These are phyloP conservation scores for Uropetala carovei DNA, from an alignment of 2,888 invertebrate species.

Conservation along the genomic window DNA sequence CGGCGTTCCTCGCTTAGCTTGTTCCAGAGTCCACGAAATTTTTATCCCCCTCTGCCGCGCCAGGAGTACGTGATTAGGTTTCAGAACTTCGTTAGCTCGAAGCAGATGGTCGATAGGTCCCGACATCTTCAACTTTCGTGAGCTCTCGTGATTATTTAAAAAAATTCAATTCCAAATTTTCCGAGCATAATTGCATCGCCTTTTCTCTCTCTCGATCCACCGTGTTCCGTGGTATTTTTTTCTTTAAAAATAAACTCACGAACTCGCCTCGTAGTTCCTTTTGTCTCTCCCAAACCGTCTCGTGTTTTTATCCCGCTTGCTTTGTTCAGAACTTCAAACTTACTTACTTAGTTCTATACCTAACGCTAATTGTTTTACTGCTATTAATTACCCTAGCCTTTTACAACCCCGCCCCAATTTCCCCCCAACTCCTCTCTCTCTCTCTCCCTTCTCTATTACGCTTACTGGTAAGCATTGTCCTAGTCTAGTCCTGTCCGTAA, in stretches of 20 bases:
- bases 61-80: slow-evolving; percentile 26
- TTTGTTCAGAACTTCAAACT: neutral
- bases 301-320: too few relatives aligned
- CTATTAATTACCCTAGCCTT: neutral
- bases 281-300: neutral
- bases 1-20: neutral
- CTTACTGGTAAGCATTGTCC: neutral
- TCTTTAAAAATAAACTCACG: neutral
- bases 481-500: neutral
- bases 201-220: neutral
- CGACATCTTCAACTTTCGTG: neutral
- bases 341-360: neutral
- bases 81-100: neutral
- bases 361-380: neutral
- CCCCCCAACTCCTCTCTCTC: neutral
- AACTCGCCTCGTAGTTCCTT: neutral
- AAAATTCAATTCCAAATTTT: neutral
- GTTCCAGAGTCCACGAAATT: neutral
- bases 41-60: neutral
- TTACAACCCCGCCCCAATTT: neutral
- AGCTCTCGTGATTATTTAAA: neutral
- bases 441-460: neutral
- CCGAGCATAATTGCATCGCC: neutral
- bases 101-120: neutral
- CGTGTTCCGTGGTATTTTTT: neutral